Evolutionary conservation across 2,797 vertebrate genomes (phyloP).

Genomic region (Falco biarmicus): DNA sequence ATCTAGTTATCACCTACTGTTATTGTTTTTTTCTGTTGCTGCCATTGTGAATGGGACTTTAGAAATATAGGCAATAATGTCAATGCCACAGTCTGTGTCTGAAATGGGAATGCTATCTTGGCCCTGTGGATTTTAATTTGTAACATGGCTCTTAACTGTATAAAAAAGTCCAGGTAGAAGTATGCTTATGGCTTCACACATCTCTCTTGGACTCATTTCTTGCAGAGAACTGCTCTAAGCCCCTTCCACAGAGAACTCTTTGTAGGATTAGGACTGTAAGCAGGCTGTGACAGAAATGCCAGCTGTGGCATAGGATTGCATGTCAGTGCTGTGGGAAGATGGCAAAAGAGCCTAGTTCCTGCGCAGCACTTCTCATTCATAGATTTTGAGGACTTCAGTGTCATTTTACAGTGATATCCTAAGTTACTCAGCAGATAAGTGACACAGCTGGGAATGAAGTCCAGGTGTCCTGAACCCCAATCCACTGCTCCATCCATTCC

Average conservation of each 20-base stretch:
- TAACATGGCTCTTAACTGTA: not conserved
- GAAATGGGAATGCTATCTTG: not conserved
- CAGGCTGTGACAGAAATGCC: slow-evolving; percentile 39
- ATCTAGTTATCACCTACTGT: not conserved
- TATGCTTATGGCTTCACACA: not conserved
- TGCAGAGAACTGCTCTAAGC: not conserved
- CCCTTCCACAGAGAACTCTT: not conserved
- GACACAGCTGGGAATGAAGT: slow-evolving; percentile 17
- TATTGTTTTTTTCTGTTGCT: not conserved
- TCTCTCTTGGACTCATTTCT: not conserved
- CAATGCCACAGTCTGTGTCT: not conserved
- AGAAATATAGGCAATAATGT: not conserved
- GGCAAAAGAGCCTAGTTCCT: not conserved
- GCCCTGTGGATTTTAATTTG: not conserved
- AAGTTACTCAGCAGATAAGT: slow-evolving; percentile 19
- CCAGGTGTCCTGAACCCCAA: not conserved
- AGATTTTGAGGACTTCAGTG: not conserved
- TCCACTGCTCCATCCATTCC: not conserved
- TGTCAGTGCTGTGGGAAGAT: slow-evolving; percentile 26
- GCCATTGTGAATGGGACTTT: not conserved
- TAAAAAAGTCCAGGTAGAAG: not conserved
- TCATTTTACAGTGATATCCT: not conserved
- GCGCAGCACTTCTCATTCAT: not conserved
- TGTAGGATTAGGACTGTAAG: slow-evolving; percentile 9
- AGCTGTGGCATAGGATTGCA: slow-evolving; percentile 21